Evolutionary conservation across 2,888 invertebrate species (phyloP).

Genomic region (Drosophila austrosaltans): DNA sequence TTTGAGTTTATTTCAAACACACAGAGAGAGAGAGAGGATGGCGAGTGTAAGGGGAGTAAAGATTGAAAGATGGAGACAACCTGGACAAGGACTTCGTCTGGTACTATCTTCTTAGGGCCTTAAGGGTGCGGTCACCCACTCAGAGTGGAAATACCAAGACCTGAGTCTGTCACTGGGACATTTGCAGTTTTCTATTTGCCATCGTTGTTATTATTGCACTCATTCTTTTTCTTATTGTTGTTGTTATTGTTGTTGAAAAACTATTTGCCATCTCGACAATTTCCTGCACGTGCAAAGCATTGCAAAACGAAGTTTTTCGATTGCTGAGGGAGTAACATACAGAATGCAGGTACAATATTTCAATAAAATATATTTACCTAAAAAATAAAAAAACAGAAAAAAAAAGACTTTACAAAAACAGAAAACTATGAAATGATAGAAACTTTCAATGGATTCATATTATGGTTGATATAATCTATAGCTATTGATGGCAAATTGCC

Average conservation of each 20-base stretch:
- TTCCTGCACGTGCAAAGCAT: constrained; percentile 75
- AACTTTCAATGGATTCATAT: constrained; percentile 72
- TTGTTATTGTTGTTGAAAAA: constrained; percentile 67
- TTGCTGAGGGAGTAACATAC: constrained; percentile 12
- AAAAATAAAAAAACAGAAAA: constrained; percentile 24
- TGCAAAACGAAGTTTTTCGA: constrained; percentile 60
- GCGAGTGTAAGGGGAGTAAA: background rate
- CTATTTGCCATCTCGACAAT: constrained; percentile 79
- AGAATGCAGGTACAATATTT: constrained; percentile 65
- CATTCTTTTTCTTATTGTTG: constrained; percentile 17
- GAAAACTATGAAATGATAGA: background rate
- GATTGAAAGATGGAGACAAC: constrained; percentile 16
- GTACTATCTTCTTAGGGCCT: constrained; percentile 8
- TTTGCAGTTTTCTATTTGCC: constrained; percentile 72
- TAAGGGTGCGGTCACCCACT: constrained; percentile 31
- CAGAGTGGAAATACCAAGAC: background rate
- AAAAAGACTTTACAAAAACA: background rate
- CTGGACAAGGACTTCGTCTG: constrained; percentile 15
- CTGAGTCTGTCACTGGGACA: constrained; percentile 68
- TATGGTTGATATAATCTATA: constrained; percentile 7
- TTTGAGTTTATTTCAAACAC: constrained; percentile 64
- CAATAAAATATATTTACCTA: constrained; percentile 72
- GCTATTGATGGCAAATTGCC: constrained; percentile 54
- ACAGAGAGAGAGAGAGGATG: background rate
- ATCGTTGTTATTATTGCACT: constrained; percentile 47